These are phyloP conservation scores for Nothobranchius kuhntae DNA, from an alignment of 2,113 vertebrate species.

Conservation along the genomic window DNA sequence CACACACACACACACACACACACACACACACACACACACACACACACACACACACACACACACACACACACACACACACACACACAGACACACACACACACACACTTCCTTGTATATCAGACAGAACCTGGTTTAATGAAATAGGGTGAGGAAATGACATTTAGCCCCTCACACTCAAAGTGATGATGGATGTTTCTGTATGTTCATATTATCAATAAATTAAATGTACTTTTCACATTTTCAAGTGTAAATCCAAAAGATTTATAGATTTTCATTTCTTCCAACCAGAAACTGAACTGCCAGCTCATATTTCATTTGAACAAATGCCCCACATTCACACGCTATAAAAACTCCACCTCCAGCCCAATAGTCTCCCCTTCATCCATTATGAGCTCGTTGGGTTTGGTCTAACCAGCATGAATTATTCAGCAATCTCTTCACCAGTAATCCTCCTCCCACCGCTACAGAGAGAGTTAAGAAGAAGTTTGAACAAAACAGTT, in stretches of 20 bases:
- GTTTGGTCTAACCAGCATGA: constrained; percentile 32
- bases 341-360: constrained; percentile 52
- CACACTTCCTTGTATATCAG: constrained; percentile 19
- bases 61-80: no score
- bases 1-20: no score
- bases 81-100: background rate
- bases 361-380: constrained; percentile 44
- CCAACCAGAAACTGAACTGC: constrained; percentile 1
- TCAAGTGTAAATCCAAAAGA: constrained; percentile 6
- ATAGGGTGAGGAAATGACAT: background rate
- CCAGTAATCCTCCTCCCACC: constrained; percentile 25
- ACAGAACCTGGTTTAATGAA: background rate
- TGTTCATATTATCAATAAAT: background rate
- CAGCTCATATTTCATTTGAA: constrained; percentile 37
- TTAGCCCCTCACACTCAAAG: background rate
- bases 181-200: background rate
- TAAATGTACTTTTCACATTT: background rate
- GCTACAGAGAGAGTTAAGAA: background rate
- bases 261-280: constrained; percentile 12
- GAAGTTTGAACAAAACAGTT: background rate
- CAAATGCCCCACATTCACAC: constrained; percentile 32
- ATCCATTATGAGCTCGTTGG: constrained; percentile 41
- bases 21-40: no score
- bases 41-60: no score
- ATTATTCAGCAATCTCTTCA: constrained; percentile 59